A percentile compares a stretch with the other conserved stretches of the same genome.
phyloP scores from a whole-genome alignment of 1,140 invertebrate genomes.

The Planococcus citri region DNA sequence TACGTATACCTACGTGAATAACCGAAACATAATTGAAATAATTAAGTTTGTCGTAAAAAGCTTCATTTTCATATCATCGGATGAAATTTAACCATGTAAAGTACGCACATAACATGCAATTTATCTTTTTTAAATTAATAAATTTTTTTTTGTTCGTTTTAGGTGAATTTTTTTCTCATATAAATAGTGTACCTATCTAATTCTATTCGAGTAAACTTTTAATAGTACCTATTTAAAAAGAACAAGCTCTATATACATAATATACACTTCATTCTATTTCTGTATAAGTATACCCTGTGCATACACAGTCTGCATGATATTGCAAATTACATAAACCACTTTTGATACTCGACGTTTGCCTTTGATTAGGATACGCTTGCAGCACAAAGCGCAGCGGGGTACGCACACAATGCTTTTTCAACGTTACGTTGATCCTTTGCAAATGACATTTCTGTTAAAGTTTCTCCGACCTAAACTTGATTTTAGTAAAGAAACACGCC shows the following conservation, averaged over 20 bases:
- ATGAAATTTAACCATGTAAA: too few relatives aligned
- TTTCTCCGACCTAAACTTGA: constrained; percentile 17
- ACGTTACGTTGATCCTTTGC: constrained; percentile 9
- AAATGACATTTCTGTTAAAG: constrained; percentile 18
- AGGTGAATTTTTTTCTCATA: too few relatives aligned
- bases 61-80: too few relatives aligned
- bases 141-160: too few relatives aligned
- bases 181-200: not conserved
- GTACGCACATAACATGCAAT: too few relatives aligned
- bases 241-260: not conserved
- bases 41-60: too few relatives aligned
- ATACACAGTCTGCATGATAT: constrained; percentile 10
- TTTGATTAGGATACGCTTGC: constrained; percentile 14
- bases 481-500: constrained; percentile 11
- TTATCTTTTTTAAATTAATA: too few relatives aligned
- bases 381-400: constrained; percentile 12
- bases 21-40: too few relatives aligned
- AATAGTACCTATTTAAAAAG: not conserved
- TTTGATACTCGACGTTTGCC: constrained; percentile 17
- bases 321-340: constrained; percentile 19
- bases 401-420: constrained; percentile 3
- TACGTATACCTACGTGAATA: too few relatives aligned
- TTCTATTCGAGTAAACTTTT: not conserved
- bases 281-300: too few relatives aligned
- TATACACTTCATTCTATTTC: too few relatives aligned